These are phyloP conservation scores for Anas bahamensis DNA, from an alignment of 2,797 vertebrate species.

Conservation along the genomic window DNA sequence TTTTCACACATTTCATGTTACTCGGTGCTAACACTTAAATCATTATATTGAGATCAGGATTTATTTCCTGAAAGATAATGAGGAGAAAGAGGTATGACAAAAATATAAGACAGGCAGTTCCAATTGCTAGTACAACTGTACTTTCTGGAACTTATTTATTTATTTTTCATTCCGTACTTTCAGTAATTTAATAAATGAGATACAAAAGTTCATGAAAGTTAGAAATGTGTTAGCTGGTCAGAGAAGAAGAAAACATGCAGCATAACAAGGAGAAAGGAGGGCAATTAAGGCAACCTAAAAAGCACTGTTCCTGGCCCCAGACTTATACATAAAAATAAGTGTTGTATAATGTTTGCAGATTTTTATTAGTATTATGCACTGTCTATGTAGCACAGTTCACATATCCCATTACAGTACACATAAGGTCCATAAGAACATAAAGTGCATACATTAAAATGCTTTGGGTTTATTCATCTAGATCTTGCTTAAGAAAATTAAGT, in stretches of 20 bases:
- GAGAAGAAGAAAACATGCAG: background rate
- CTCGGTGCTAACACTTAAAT: conserved; percentile 47
- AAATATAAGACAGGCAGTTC: background rate
- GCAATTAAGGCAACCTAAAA: conserved; percentile 24
- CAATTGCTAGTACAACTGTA: background rate
- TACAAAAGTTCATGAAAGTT: conserved; percentile 43
- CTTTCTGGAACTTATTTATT: conserved; percentile 49
- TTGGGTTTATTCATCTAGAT: background rate
- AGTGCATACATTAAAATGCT: background rate
- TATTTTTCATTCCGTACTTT: conserved; percentile 23
- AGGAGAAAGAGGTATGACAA: conserved; percentile 18
- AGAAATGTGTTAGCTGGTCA: conserved; percentile 36
- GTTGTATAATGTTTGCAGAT: background rate
- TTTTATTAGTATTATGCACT: background rate
- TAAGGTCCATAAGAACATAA: background rate
- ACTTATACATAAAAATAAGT: background rate
- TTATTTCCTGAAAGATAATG: conserved; percentile 59
- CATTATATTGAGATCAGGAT: conserved; percentile 24
- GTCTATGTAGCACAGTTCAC: background rate
- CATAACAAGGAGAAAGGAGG: background rate
- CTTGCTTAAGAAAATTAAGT: background rate
- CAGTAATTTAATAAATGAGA: conserved; percentile 44
- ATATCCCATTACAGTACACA: background rate
- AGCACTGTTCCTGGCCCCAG: background rate
- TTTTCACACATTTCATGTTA: conserved; percentile 40